phyloP scores from a whole-genome alignment of 2,113 vertebrate species.

The Eudyptes chrysolophus region DNA sequence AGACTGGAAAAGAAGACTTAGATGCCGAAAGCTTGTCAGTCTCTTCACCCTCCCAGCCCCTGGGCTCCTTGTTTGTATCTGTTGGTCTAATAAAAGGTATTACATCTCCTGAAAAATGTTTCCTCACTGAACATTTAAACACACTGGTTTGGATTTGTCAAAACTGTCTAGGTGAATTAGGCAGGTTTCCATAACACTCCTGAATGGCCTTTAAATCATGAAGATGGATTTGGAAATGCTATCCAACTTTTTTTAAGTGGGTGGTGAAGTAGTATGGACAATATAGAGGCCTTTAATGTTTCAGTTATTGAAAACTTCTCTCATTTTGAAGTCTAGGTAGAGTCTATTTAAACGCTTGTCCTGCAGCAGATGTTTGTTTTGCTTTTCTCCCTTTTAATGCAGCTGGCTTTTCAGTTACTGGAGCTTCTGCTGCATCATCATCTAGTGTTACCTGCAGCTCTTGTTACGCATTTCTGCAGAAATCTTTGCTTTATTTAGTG shows the following conservation, averaged over 20 bases:
- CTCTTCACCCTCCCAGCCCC: not conserved
- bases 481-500: not conserved
- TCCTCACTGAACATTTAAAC: conserved; percentile 25
- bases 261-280: conserved; percentile 1
- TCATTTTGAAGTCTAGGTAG: not conserved
- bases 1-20: conserved; percentile 13
- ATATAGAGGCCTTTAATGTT: not conserved
- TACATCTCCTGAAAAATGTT: conserved; percentile 57
- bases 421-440: not conserved
- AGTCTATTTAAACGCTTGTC: not conserved
- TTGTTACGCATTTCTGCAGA: not conserved
- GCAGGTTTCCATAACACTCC: conserved; percentile 31
- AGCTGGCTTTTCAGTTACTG: not conserved
- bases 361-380: not conserved
- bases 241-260: not conserved
- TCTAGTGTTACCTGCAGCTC: not conserved
- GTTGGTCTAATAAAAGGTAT: conserved; percentile 47
- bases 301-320: not conserved
- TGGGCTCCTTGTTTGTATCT: not conserved
- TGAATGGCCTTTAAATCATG: conserved; percentile 6
- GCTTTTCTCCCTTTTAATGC: not conserved
- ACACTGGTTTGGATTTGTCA: conserved; percentile 42
- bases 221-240: conserved; percentile 14
- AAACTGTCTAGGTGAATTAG: conserved; percentile 30
- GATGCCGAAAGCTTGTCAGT: not conserved